Evolutionary conservation across 2,797 vertebrate species (phyloP), one percentile per base, ranked within the genome.

Genomic region (Mormyrus proboscirostris): DNA sequence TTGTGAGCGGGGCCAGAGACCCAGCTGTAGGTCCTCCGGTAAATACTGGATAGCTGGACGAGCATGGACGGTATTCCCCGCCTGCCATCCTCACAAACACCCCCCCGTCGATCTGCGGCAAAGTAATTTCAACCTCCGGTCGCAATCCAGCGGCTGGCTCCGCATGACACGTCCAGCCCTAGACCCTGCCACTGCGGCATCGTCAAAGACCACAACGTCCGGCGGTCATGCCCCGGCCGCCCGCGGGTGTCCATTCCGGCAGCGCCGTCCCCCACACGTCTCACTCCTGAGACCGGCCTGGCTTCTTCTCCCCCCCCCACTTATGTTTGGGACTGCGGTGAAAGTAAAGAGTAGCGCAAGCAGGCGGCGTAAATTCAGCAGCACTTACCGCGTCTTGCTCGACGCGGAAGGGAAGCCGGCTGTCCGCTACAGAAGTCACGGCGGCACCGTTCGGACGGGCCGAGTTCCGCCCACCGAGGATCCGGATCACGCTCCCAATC

Each of bases 361-460:
- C 90, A 87, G 49, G 88, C 90, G 92, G 90, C 79, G 29, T 88
- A 19, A 82, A 90, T 88, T 90, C 29, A 85, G 82, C 22, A 55
- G 88, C 86, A 94, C 95, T 90, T 95, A 95, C 94, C 95, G 93
- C 94, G 93, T 93, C 91, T 92, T 93, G 92, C 94, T 94, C 91
- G 55, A 59, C 90, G 90, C 86, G 84, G 89, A 92, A 91, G 89
- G 86, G 87, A 86, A 87, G 16, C 73, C 51, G 83, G 69, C 88
- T 88, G 53, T 85, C 86, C 9, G 85, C 22, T 65, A 88, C 87
- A 57, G 90, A 90, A 79, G 88, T 88, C 73, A 84, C 86, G 9
- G 29, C 44, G 4, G 57, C n/a, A 33, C 22, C 14, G 73, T 38
- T 49, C 41, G 79, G 55, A 7, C 65, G 12, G 38, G 22, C 33